A percentile compares a stretch with the other conserved stretches of the same genome.
Evolutionary conservation across 23 tunicate species (phyloP).

Genomic region (Halocynthia aurantium): DNA sequence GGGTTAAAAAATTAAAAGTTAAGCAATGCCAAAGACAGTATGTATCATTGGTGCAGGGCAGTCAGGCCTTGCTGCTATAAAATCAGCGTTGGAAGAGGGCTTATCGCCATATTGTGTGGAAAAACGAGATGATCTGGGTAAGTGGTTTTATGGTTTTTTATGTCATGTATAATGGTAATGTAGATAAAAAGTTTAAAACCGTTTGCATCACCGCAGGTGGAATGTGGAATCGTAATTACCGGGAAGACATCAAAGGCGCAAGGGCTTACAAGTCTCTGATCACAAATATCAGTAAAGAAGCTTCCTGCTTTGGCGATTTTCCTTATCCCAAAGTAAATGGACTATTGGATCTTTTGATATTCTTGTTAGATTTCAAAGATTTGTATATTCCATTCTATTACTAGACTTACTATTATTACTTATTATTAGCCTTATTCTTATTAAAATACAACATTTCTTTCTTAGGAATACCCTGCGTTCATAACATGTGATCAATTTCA

Average conservation of each 20-base stretch:
- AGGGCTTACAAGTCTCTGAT: constrained; percentile 36
- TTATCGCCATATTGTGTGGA: constrained; percentile 60
- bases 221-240: constrained; percentile 37
- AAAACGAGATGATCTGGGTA: constrained; percentile 42
- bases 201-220: constrained; percentile 28
- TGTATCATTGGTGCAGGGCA: constrained; percentile 71
- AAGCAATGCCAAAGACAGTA: constrained; percentile 16
- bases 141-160: background rate
- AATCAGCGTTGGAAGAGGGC: constrained; percentile 58
- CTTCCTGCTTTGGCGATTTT: constrained; percentile 50
- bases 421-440: no score
- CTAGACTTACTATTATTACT: no score
- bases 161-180: background rate
- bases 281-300: constrained; percentile 55
- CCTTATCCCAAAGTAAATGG: constrained; percentile 45
- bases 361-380: no score
- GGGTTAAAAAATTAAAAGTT: no score
- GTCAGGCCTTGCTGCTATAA: constrained; percentile 41
- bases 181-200: background rate
- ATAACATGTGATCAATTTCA: constrained; percentile 8
- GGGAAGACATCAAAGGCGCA: constrained; percentile 17
- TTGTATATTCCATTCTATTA: background rate
- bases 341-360: no score
- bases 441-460: background rate
- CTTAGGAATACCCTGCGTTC: constrained; percentile 61